These are phyloP conservation scores for Denticeps clupeoides DNA, from an alignment of 2,797 vertebrate species.

Conservation along the genomic window DNA sequence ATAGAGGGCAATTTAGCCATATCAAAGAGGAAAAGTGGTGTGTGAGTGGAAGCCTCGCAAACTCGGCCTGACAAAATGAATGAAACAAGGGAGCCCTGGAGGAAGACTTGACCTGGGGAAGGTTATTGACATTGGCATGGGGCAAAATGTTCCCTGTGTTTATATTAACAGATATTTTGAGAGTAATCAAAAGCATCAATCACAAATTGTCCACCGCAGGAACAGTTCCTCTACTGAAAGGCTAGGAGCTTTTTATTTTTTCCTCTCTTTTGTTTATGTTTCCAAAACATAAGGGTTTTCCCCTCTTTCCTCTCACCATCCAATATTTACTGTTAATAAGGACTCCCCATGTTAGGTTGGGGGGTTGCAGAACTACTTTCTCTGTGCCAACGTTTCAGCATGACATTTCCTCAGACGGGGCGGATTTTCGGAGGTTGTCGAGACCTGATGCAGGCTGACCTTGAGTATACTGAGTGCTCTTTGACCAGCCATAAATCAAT, in stretches of 20 bases:
- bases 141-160: slow-evolving; percentile 28
- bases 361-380: slow-evolving; percentile 14
- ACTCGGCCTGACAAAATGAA: slow-evolving; percentile 31
- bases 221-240: slow-evolving; percentile 28
- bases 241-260: slow-evolving; percentile 4
- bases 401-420: slow-evolving; percentile 4
- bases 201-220: slow-evolving; percentile 28
- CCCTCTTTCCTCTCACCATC: not conserved
- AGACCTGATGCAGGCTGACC: slow-evolving; percentile 12
- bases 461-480: slow-evolving; percentile 17
- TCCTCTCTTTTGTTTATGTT: slow-evolving; percentile 32
- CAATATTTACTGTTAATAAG: slow-evolving; percentile 28
- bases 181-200: slow-evolving; percentile 39
- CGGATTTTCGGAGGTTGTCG: slow-evolving; percentile 7
- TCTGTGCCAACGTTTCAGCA: slow-evolving; percentile 5
- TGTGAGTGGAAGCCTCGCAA: slow-evolving; percentile 25
- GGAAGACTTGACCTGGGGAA: slow-evolving; percentile 22
- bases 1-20: slow-evolving; percentile 29
- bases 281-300: slow-evolving; percentile 26
- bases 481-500: slow-evolving; percentile 25
- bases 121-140: slow-evolving; percentile 35
- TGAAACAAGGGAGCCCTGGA: slow-evolving; percentile 11
- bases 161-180: slow-evolving; percentile 37
- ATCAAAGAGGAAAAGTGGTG: slow-evolving; percentile 24
- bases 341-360: slow-evolving; percentile 13